These are phyloP conservation scores for Aspidiotus destructor DNA, from an alignment of 2,888 invertebrate genomes.

Conservation along the genomic window DNA sequence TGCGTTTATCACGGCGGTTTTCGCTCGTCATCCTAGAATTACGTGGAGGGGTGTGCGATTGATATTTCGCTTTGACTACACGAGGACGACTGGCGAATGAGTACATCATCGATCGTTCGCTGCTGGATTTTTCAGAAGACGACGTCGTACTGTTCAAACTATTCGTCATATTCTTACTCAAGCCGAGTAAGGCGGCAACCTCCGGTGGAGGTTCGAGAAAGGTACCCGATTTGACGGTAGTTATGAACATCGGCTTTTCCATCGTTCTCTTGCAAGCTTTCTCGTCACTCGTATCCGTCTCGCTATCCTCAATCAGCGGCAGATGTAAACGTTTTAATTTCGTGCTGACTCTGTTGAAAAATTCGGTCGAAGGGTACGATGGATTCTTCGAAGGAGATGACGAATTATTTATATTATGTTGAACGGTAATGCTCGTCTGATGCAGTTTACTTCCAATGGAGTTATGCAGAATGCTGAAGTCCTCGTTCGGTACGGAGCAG, in stretches of 20 bases:
- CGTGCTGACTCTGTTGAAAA: constrained; percentile 17
- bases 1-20: constrained; percentile 17
- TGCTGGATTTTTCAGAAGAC: background rate
- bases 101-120: constrained; percentile 36
- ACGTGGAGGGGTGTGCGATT: background rate
- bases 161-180: constrained; percentile 42
- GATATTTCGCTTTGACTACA: constrained; percentile 37
- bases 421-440: background rate
- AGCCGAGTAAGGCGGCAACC: constrained; percentile 54
- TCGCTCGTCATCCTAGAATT: constrained; percentile 27
- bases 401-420: constrained; percentile 42
- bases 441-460: constrained; percentile 13
- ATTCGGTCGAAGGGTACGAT: background rate
- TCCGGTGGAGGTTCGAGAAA: constrained; percentile 70
- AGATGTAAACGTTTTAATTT: constrained; percentile 6
- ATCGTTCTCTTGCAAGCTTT: constrained; percentile 10
- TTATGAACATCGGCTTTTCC: constrained; percentile 53
- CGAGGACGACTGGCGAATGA: constrained; percentile 40
- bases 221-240: constrained; percentile 68
- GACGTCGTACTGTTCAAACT: constrained; percentile 35
- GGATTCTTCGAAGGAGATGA: constrained; percentile 14
- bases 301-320: background rate
- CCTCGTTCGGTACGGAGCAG: constrained; percentile 18
- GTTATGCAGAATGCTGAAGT: constrained; percentile 11
- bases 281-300: background rate